Evolutionary conservation across 2,888 invertebrate species (phyloP).

Genomic region (Andrena minutula): DNA sequence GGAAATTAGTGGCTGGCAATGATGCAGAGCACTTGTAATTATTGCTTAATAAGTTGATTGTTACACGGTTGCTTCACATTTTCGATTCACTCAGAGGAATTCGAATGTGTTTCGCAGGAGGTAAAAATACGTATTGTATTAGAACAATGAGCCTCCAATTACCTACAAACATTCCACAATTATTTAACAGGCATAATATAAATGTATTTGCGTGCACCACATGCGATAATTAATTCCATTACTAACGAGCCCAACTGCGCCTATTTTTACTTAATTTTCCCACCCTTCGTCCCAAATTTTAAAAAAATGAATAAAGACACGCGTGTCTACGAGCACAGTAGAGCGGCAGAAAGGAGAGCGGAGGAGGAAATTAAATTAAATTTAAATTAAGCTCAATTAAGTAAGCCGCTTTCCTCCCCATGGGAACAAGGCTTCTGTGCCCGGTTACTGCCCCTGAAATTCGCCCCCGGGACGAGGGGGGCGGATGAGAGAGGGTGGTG

Average conservation of each 20-base stretch:
- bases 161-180: too few species aligned
- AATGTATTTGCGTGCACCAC: not conserved
- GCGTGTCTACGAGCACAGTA: conserved; percentile 16
- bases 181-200: not conserved
- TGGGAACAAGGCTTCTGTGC: conserved; percentile 74
- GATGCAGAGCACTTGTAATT: too few species aligned
- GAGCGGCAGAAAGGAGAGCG: conserved; percentile 25
- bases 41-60: too few species aligned
- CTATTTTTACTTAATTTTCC: not conserved
- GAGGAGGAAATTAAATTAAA: conserved; percentile 79
- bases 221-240: not conserved
- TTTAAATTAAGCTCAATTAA: conserved; percentile 82
- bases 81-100: too few species aligned
- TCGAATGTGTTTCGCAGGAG: too few species aligned
- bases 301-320: conserved; percentile 37
- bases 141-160: too few species aligned
- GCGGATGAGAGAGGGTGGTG: conserved; percentile 55
- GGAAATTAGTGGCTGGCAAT: not conserved
- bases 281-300: conserved; percentile 14
- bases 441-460: conserved; percentile 72
- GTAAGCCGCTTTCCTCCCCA: conserved; percentile 74
- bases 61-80: too few species aligned
- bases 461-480: conserved; percentile 57
- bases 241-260: not conserved
- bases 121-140: too few species aligned